Base-by-base conservation (phyloP, 2,888 invertebrate genomes). In the Syrista parreyssii region DNA sequence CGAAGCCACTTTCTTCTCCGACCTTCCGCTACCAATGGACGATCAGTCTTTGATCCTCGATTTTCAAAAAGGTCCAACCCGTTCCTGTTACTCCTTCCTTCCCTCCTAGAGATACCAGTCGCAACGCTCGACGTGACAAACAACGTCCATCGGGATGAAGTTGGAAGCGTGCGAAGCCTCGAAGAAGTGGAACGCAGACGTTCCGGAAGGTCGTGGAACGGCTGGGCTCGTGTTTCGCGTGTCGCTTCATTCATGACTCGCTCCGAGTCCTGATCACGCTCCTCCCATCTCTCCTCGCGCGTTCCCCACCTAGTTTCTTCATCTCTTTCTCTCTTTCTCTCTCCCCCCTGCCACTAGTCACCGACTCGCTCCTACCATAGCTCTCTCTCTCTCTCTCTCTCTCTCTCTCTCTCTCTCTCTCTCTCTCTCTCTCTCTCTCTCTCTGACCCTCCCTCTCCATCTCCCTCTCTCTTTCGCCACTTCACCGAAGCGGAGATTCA, bases 311-410 rank as follows among this genome's bases (percentile, higher is more conserved):
- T 69, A 77, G 68, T 77, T 55, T 68, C 74, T 75, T 35, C 40
- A 12, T 72, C 77, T 68, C 79, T 73, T 71, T 75, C 80, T 75
- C 55, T 31, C 40, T 73, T 68, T 75, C 77, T 73, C 68, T 76
- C 79, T 68, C 76, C 77, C 78, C 78, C 79, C 78, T 91, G 89
- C 88, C 89, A 88, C 92, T 92, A 92, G 92, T 91, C 92, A 92
- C 92, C 91, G 92, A 92, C 91, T 93, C 92, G 92, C 93, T 81
- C 76, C 83, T 93, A 92, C 92, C 92, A 92, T 92, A 92, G 92
- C 82, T 82, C 78, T 80, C 68, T 81, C 77, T 81, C 75, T 79
- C 78, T 73, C 73, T 80, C 78, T 77, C 71, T 76, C 76, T 71
- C 76, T 68, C 77, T 78, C 80, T 81, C 55, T 78, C 81, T 81